Evolutionary conservation across 2,888 invertebrate genomes (phyloP).

Genomic region (Chymomyza fuscimana): DNA sequence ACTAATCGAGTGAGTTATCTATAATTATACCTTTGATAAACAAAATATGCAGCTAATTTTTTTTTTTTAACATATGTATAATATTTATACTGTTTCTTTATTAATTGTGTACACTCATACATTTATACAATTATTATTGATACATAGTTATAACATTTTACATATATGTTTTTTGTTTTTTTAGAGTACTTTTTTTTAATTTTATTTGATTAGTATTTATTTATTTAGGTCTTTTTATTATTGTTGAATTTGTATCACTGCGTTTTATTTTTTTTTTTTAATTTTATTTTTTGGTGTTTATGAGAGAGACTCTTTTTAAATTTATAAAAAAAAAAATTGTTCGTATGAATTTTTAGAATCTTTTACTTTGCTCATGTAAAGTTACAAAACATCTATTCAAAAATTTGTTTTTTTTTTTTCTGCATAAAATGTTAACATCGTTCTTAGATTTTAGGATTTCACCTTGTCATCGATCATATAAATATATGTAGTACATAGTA

Average conservation of each 20-base stretch:
- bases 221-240: neutral
- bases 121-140: slow-evolving; percentile 24
- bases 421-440: slow-evolving; percentile 72
- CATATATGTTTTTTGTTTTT: slow-evolving; percentile 9
- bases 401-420: slow-evolving; percentile 12
- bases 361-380: neutral
- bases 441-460: slow-evolving; percentile 68
- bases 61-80: neutral
- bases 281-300: slow-evolving; percentile 13
- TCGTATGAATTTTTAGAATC: slow-evolving; percentile 10
- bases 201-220: slow-evolving; percentile 13
- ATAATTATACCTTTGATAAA: no score
- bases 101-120: slow-evolving; percentile 45
- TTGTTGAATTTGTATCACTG: slow-evolving; percentile 12
- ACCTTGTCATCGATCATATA: slow-evolving; percentile 45
- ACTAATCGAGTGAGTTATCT: no score
- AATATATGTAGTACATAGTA: neutral
- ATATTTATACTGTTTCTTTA: slow-evolving; percentile 30
- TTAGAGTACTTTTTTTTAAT: slow-evolving; percentile 1
- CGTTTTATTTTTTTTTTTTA: slow-evolving; percentile 10
- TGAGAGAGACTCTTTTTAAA: neutral
- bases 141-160: neutral
- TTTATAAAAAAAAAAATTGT: neutral
- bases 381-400: slow-evolving; percentile 3
- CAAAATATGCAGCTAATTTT: no score